These are phyloP conservation scores for Hippocampus comes DNA, from an alignment of 2,113 vertebrate species.

Conservation along the genomic window DNA sequence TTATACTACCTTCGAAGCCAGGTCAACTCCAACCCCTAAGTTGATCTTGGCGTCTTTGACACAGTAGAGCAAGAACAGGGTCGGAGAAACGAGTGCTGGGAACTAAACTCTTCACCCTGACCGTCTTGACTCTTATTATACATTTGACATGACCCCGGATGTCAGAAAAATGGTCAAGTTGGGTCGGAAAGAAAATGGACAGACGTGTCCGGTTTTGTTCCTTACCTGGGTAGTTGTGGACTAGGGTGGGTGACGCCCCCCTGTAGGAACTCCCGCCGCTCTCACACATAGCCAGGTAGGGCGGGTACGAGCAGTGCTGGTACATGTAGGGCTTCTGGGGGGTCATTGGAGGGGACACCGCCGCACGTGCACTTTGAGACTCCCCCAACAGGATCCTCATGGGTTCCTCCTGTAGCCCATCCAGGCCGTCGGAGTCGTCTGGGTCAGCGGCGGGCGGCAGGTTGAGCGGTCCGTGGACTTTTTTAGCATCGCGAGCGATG, in stretches of 20 bases:
- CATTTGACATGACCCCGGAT: neutral
- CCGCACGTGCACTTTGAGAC: constrained; percentile 80
- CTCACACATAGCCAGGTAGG: constrained; percentile 95
- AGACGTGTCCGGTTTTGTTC: neutral
- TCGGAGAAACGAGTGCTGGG: neutral
- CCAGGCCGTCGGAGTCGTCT: constrained; percentile 78
- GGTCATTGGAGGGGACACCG: constrained; percentile 87
- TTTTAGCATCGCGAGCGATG: constrained; percentile 79
- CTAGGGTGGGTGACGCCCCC: constrained; percentile 89
- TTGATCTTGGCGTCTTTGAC: neutral
- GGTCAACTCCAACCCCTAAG: neutral
- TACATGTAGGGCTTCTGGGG: constrained; percentile 94
- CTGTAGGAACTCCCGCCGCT: constrained; percentile 85
- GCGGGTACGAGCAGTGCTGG: constrained; percentile 83
- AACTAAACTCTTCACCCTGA: neutral
- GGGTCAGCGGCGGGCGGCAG: constrained; percentile 67
- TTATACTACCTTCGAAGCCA: neutral
- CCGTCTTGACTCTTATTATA: neutral
- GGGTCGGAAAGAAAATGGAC: neutral
- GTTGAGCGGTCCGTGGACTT: constrained; percentile 79
- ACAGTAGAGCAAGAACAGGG: neutral
- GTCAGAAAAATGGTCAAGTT: neutral
- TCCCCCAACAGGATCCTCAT: constrained; percentile 82
- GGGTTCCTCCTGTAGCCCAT: constrained; percentile 80
- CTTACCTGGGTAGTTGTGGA: constrained; percentile 95